Base-by-base conservation (phyloP, 2,888 invertebrate species). In the Cataglyphis rosenhaueri region DNA sequence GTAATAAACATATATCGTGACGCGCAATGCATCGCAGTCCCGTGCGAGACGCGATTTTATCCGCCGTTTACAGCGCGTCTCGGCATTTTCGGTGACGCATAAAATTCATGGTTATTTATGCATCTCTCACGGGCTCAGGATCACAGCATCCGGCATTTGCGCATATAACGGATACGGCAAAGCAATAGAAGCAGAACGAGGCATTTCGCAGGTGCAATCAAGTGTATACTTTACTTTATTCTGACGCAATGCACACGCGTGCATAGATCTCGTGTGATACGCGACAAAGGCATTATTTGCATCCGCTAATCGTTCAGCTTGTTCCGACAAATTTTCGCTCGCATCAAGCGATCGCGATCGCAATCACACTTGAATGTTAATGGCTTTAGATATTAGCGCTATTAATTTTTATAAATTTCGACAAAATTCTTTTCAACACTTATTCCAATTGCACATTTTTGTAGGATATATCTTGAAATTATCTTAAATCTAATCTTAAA, bases 81-180 rank as follows among this genome's bases (percentile, higher is more conserved):
- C 66, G 82, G 85, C 57, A 68, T 62, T 81, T 86, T 84, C 68
- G 55, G 70, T 21, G 21, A 29, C 66, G 38, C 64, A 79, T 38
- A 70, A 85, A 82, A 81, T 71, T 62, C 5, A 18, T 9, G 9
- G 15, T 21, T 32, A 55, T 8, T 21, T 29, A 41, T 57, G 12
- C 21, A 32, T 52, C n/a, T 18, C 1, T 59, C 6, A 18, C 15
- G 25, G 21, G 8, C 32, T 9, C 35, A 25, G 15, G 25, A 71
- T 38, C 3, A 1, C 29, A 52, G 21, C 48, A 64, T 75, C 32
- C 8, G 74, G 38, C n/a, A 62, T 35, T 10, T 38, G 21, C 2
- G 5, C 15, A 15, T 25, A 52, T 18, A 64, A 48, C 3, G 8
- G n/a, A n/a, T 59, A 73, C 25, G 55, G 61, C 38, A 8, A 9